These are phyloP conservation scores for Archilochus colubris DNA, from an alignment of 2,113 vertebrate species.

Conservation along the genomic window DNA sequence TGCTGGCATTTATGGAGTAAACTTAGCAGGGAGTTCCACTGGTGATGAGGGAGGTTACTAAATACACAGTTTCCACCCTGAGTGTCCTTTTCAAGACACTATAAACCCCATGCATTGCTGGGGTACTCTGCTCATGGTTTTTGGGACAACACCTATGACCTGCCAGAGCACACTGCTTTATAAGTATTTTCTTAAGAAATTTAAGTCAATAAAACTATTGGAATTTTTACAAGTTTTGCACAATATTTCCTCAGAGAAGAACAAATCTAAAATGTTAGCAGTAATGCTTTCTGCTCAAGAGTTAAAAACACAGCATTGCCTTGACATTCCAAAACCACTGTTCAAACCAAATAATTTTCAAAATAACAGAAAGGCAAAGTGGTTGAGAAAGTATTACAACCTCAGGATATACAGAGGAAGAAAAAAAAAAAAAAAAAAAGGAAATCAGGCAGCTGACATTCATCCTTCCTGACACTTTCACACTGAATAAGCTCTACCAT, in stretches of 20 bases:
- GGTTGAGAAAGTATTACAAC: not conserved
- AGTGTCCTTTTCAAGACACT: not conserved
- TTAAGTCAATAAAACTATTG: not conserved
- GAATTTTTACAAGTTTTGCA: not conserved
- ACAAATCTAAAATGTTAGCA: not conserved
- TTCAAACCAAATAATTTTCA: not conserved
- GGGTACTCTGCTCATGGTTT: no score
- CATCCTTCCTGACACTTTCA: not conserved
- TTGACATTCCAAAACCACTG: not conserved
- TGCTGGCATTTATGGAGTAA: not conserved
- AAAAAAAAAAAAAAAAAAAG: not conserved
- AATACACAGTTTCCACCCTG: not conserved
- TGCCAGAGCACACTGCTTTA: not conserved
- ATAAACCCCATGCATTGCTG: not conserved
- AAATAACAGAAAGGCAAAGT: not conserved
- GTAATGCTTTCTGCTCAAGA: not conserved
- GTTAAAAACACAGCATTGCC: not conserved
- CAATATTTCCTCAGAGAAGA: not conserved
- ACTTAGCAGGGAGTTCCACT: not conserved
- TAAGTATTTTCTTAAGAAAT: not conserved
- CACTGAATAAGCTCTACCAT: not conserved
- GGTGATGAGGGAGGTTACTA: not conserved
- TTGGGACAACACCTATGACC: not conserved
- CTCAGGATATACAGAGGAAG: not conserved
- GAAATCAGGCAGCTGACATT: not conserved